Evolutionary conservation across 1,140 invertebrate species (phyloP).

Genomic region (Mercenaria mercenaria): DNA sequence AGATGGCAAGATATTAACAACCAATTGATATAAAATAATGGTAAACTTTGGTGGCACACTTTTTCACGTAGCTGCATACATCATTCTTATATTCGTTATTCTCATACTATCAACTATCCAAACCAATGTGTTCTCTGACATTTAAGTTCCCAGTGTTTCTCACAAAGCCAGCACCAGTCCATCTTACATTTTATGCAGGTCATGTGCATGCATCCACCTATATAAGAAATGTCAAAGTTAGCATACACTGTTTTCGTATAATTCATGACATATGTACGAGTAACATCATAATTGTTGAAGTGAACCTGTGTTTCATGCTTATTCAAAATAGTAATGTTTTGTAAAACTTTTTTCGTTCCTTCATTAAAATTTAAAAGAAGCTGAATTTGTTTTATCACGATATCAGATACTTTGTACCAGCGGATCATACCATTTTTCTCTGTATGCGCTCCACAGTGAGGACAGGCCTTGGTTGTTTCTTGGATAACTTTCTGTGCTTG

Average conservation of each 20-base stretch:
- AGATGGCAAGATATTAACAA: no score
- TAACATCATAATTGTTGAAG: no score
- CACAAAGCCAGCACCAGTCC: conserved; percentile 39
- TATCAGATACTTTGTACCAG: no score
- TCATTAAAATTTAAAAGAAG: no score
- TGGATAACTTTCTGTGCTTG: neutral
- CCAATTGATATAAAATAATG: no score
- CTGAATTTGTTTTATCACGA: no score
- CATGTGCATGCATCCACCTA: conserved; percentile 32
- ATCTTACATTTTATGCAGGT: conserved; percentile 9
- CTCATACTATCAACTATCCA: neutral
- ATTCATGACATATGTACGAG: neutral
- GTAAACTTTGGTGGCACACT: no score
- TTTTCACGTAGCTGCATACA: no score
- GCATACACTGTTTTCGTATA: neutral
- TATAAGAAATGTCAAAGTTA: neutral
- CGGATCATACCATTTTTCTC: conserved; percentile 29
- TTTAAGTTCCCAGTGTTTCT: conserved; percentile 21
- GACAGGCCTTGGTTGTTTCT: conserved; percentile 9
- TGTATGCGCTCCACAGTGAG: conserved; percentile 9
- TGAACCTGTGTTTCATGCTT: no score
- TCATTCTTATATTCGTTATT: no score
- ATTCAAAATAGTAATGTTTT: no score
- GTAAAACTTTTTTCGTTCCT: no score
- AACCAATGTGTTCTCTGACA: conserved; percentile 20